These are phyloP conservation scores for Sympetrum striolatum DNA, from an alignment of 2,888 invertebrate genomes.

Conservation along the genomic window DNA sequence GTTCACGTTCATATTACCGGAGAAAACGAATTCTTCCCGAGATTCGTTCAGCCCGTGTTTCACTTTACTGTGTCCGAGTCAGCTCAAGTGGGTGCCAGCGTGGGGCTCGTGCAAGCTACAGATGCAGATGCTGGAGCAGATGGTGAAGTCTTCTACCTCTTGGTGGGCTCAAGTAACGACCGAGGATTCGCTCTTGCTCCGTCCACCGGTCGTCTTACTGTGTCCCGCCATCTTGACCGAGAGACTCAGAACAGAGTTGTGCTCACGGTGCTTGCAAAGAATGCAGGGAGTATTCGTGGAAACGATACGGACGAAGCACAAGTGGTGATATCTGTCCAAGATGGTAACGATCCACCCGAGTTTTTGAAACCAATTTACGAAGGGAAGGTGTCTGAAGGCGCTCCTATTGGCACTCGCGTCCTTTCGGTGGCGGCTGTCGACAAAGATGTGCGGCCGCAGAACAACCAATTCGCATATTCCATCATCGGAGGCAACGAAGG, in stretches of 20 bases:
- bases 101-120: slow-evolving; percentile 86
- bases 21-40: slow-evolving; percentile 87
- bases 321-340: slow-evolving; percentile 91
- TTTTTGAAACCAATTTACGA: slow-evolving; percentile 82
- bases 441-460: slow-evolving; percentile 88
- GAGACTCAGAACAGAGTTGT: slow-evolving; percentile 90
- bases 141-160: slow-evolving; percentile 87
- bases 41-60: slow-evolving; percentile 87
- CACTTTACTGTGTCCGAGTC: slow-evolving; percentile 94
- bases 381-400: slow-evolving; percentile 82
- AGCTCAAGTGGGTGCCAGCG: slow-evolving; percentile 81
- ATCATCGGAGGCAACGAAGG: slow-evolving; percentile 84
- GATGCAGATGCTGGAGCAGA: slow-evolving; percentile 90
- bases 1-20: slow-evolving; percentile 80
- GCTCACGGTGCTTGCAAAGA: slow-evolving; percentile 92
- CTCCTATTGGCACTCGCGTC: slow-evolving; percentile 74
- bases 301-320: slow-evolving; percentile 96
- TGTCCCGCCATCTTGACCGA: slow-evolving; percentile 81
- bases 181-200: slow-evolving; percentile 87
- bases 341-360: slow-evolving; percentile 95
- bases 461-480: slow-evolving; percentile 90
- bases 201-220: slow-evolving; percentile 82
- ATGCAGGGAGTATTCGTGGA: slow-evolving; percentile 90
- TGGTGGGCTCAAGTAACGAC: slow-evolving; percentile 92
- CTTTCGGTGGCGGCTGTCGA: slow-evolving; percentile 84